A percentile compares a stretch with the other conserved stretches of the same genome.
Conservation (phyloP, 2,113 vertebrate species). For the Lepisosteus oculatus region DNA sequence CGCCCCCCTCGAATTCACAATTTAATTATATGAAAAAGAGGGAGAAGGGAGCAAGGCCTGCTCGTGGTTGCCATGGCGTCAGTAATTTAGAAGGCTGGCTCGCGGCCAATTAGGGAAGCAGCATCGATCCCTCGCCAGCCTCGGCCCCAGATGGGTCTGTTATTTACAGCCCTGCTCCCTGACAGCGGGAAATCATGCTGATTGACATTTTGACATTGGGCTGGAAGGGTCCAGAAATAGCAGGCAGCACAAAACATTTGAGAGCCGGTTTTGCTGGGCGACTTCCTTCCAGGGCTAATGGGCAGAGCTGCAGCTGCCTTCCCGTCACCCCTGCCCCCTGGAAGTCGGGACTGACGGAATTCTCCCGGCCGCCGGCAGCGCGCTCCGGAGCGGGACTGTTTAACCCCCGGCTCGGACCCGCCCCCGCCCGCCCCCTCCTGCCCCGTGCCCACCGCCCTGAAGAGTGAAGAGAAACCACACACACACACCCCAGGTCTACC, state of each 20-base stretch:
- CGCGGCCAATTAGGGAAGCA: constrained; percentile 62
- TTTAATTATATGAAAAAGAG: constrained; percentile 53
- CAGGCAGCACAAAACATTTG: constrained; percentile 50
- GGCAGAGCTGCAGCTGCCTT: background rate
- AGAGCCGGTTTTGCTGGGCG: constrained; percentile 21
- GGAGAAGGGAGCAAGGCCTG: constrained; percentile 40
- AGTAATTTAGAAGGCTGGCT: constrained; percentile 71
- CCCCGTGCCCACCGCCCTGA: background rate
- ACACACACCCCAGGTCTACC: background rate
- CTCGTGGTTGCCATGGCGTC: constrained; percentile 58
- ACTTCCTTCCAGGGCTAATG: constrained; percentile 30
- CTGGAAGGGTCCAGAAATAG: constrained; percentile 63
- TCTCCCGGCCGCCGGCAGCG: background rate
- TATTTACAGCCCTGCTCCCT: constrained; percentile 68
- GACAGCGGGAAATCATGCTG: constrained; percentile 75
- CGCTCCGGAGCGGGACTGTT: constrained; percentile 20
- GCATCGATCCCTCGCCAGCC: constrained; percentile 69
- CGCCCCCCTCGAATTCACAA: constrained; percentile 42
- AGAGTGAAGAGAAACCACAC: background rate
- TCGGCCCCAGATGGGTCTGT: constrained; percentile 56
- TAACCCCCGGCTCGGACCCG: constrained; percentile 25
- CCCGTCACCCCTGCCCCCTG: no score
- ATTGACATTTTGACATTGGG: constrained; percentile 73
- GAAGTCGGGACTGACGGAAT: no score
- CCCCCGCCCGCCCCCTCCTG: no score